These are phyloP conservation scores for Sceloporus tristichus DNA, from an alignment of 2,113 vertebrate genomes.

Conservation along the genomic window DNA sequence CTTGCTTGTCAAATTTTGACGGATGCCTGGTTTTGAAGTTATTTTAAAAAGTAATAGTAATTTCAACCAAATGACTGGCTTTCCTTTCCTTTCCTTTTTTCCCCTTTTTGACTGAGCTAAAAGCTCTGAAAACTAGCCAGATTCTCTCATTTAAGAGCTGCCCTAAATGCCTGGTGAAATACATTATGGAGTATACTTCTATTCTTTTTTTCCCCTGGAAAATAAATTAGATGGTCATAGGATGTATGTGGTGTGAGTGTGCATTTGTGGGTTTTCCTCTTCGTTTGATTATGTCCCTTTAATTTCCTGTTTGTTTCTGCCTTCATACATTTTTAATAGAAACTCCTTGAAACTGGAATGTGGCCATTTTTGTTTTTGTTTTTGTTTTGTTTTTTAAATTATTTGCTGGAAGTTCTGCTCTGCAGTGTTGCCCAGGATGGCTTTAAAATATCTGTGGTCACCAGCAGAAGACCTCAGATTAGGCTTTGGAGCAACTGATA, in stretches of 20 bases:
- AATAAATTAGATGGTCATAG: constrained; percentile 3
- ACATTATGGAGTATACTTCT: constrained; percentile 18
- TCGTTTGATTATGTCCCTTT: constrained; percentile 27
- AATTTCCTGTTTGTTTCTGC: constrained; percentile 51
- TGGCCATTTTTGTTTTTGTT: neutral
- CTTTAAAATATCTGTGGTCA: neutral
- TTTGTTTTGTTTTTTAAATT: neutral
- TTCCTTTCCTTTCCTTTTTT: neutral
- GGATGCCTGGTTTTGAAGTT: neutral
- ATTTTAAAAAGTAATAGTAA: constrained; percentile 1
- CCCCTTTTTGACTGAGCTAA: constrained; percentile 18
- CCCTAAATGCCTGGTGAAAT: constrained; percentile 12
- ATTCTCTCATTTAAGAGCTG: constrained; percentile 12
- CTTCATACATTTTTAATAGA: constrained; percentile 45
- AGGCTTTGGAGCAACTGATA: neutral
- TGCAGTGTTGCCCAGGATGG: constrained; percentile 43
- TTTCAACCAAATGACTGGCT: neutral
- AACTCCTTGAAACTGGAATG: constrained; percentile 41
- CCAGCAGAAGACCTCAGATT: neutral
- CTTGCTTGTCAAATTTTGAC: constrained; percentile 24
- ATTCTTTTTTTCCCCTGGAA: constrained; percentile 36
- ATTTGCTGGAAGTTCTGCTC: constrained; percentile 32
- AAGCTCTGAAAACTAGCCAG: constrained; percentile 28
- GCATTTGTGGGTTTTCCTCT: neutral
- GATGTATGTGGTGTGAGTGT: neutral